These are phyloP conservation scores for Pao palembangensis DNA, from an alignment of 2,113 vertebrate species.

Conservation along the genomic window DNA sequence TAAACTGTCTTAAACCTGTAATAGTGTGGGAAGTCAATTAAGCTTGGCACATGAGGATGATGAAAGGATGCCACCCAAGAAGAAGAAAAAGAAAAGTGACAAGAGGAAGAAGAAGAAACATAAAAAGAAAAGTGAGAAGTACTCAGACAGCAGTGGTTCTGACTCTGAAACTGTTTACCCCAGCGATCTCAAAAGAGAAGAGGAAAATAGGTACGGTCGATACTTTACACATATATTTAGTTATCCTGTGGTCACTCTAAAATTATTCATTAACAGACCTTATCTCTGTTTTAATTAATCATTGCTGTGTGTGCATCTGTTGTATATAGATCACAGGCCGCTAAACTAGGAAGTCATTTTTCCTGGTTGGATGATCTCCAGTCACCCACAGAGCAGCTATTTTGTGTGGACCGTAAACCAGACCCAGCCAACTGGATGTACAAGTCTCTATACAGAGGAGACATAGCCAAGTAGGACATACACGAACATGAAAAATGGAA, in stretches of 20 bases:
- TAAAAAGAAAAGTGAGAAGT: slow-evolving; percentile 61
- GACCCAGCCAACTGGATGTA: slow-evolving; percentile 94
- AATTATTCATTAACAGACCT: background rate
- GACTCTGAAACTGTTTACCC: slow-evolving; percentile 70
- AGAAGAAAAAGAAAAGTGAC: slow-evolving; percentile 78
- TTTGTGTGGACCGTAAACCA: slow-evolving; percentile 85
- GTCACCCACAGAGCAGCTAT: slow-evolving; percentile 67
- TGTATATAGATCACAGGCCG: slow-evolving; percentile 41
- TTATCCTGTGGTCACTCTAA: background rate
- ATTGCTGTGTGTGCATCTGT: background rate
- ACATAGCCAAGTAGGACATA: slow-evolving; percentile 83
- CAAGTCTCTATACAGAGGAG: slow-evolving; percentile 89
- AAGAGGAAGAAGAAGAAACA: slow-evolving; percentile 81
- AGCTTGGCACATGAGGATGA: slow-evolving; percentile 51
- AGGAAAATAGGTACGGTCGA: slow-evolving; percentile 36
- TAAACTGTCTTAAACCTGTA: background rate
- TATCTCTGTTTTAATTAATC: background rate
- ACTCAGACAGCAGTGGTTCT: slow-evolving; percentile 60
- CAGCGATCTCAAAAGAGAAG: slow-evolving; percentile 71
- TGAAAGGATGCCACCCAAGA: slow-evolving; percentile 56
- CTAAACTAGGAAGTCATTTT: slow-evolving; percentile 42
- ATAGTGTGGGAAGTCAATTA: slow-evolving; percentile 51
- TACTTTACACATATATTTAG: background rate
- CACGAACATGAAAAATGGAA: background rate
- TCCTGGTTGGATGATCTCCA: slow-evolving; percentile 89